phyloP scores from a whole-genome alignment of 2,797 vertebrate species.

The Alectoris magna region DNA sequence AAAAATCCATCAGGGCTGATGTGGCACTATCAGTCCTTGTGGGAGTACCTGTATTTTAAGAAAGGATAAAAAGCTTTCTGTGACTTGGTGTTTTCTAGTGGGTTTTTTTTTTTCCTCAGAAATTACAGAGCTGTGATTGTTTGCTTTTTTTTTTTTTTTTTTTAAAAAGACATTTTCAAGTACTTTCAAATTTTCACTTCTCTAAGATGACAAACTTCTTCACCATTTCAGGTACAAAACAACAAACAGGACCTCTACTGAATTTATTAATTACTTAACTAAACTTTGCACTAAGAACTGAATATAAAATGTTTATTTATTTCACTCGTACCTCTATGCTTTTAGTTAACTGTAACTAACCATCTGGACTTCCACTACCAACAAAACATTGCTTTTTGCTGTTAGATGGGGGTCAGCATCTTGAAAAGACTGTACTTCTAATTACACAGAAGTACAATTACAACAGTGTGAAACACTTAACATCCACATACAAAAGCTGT shows the following conservation, averaged over 20 bases:
- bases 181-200: background rate
- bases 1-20: background rate
- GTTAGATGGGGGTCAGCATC: conserved; percentile 16
- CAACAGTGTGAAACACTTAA: background rate
- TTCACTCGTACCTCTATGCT: background rate
- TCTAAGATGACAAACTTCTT: background rate
- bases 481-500: background rate
- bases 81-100: background rate
- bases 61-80: background rate
- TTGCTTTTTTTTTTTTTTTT: background rate
- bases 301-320: conserved; percentile 22
- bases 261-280: conserved; percentile 16
- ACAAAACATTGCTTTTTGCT: background rate
- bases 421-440: background rate
- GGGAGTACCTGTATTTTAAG: background rate
- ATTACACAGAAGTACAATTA: conserved; percentile 22
- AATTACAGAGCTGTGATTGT: background rate
- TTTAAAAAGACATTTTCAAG: background rate
- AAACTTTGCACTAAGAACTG: background rate
- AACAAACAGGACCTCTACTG: background rate
- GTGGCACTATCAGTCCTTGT: background rate
- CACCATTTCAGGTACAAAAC: background rate
- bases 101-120: background rate
- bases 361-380: background rate
- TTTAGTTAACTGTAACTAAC: background rate